Base-by-base conservation (phyloP, 2,797 vertebrate genomes). In the Podargus strigoides region DNA sequence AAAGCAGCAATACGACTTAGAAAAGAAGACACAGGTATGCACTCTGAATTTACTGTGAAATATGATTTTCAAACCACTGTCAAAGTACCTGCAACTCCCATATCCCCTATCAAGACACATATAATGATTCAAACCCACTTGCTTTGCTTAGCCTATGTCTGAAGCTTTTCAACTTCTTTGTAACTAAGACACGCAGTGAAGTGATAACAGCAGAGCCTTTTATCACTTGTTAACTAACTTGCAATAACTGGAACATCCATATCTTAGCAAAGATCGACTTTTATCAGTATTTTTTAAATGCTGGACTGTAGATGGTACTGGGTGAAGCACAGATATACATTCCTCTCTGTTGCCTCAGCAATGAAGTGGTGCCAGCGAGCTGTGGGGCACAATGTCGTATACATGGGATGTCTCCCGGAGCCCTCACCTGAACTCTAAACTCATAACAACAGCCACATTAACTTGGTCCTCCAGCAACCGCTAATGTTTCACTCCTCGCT, bases 361-460 rank as follows among this genome's bases (percentile, higher is more conserved):
- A 34, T 32, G 21, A 72, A 69, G 36, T 4, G 41, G 28, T 75
- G n/a, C 64, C 64, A 34, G n/a, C 69, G 49, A 78, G 50, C 82
- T 59, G 49, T 0, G 0, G 30, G 46, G 46, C 75, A 56, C 64
- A 70, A 32, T 12, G 36, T 5, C 2, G 1, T 14, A 41, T 44
- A 60, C 27, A 56, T 72, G 73, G 32, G 59, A 72, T 27, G 17
- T 66, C 56, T 47, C 66, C 30, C 1, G 0, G 39, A 93, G 70
- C 76, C 82, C 56, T 64, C 89, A 72, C 41, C 82, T 92, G 91
- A 95, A 87, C 66, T 55, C 78, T 93, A 62, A 50, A 39, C 58
- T 87, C 47, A 2, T 46, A 89, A 67, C 55, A 84, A 86, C 37
- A 92, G n/a, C 21, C 66, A 41, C 12, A 63, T 47, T 79, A 85